These are phyloP conservation scores for Arion vulgaris DNA, from an alignment of 1,140 invertebrate genomes.

Conservation along the genomic window DNA sequence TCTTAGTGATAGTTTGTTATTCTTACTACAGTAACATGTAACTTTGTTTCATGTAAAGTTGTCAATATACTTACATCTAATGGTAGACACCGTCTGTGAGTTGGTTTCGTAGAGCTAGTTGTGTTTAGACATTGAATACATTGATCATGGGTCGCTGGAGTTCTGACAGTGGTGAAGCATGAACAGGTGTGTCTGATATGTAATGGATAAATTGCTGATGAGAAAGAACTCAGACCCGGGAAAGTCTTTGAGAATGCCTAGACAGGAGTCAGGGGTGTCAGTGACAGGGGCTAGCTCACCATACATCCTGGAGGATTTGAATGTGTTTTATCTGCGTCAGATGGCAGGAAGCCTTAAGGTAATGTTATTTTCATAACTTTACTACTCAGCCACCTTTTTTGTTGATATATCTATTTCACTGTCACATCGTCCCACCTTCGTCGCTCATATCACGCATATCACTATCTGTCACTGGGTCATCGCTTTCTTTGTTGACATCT, in stretches of 20 bases:
- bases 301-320: conserved; percentile 65
- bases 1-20: too few species aligned
- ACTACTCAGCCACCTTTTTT: too few species aligned
- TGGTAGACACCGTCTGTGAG: too few species aligned
- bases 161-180: not conserved
- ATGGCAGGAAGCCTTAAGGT: conserved; percentile 63
- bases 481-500: too few species aligned
- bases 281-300: conserved; percentile 36
- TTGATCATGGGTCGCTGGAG: not conserved
- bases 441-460: too few species aligned
- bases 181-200: not conserved
- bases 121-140: not conserved
- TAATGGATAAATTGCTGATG: conserved; percentile 35
- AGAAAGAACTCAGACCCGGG: conserved; percentile 28
- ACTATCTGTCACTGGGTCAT: too few species aligned
- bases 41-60: too few species aligned
- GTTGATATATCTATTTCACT: too few species aligned
- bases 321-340: conserved; percentile 63
- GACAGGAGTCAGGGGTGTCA: not conserved
- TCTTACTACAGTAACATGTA: too few species aligned
- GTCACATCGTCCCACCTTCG: too few species aligned
- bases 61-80: too few species aligned
- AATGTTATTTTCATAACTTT: conserved; percentile 11
- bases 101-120: too few species aligned
- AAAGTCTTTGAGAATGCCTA: not conserved